A percentile compares a stretch with the other conserved stretches of the same genome.
phyloP scores from a whole-genome alignment of 2,888 invertebrate species.

The Antitype chi region DNA sequence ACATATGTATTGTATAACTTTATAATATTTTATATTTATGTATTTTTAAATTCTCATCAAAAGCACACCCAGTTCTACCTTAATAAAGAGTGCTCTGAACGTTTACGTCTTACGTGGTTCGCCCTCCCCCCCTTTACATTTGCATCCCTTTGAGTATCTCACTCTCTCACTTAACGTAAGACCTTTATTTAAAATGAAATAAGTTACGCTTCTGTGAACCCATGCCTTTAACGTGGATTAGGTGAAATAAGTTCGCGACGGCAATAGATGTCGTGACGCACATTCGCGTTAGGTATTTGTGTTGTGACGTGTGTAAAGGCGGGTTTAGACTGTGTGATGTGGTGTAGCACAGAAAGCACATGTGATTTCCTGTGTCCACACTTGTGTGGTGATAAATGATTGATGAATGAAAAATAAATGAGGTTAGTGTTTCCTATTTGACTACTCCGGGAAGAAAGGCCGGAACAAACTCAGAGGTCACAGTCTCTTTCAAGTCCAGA shows the following conservation, averaged over 20 bases:
- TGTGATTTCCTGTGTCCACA: background rate
- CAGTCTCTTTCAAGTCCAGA: no score
- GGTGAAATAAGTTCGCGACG: constrained; percentile 35
- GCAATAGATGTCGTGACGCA: constrained; percentile 36
- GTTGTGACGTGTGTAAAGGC: constrained; percentile 16
- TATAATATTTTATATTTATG: background rate
- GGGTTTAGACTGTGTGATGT: constrained; percentile 6
- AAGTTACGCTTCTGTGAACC: constrained; percentile 57
- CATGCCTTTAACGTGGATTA: constrained; percentile 45
- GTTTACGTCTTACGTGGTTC: constrained; percentile 37
- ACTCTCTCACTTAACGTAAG: constrained; percentile 48
- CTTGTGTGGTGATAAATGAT: background rate
- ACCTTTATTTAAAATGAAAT: constrained; percentile 65
- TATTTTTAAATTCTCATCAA: constrained; percentile 35
- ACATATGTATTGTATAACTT: background rate
- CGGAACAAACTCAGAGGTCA: no score
- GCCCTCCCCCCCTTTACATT: constrained; percentile 34
- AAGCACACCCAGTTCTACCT: constrained; percentile 5
- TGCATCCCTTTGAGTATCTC: constrained; percentile 61
- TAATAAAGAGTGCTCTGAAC: constrained; percentile 36
- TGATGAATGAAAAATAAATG: no score
- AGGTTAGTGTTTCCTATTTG: no score
- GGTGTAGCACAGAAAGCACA: background rate
- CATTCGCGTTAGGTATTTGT: constrained; percentile 6
- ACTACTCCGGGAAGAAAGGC: no score